Evolutionary conservation across 2,888 invertebrate genomes (phyloP).

Genomic region (Polyommatus icarus): DNA sequence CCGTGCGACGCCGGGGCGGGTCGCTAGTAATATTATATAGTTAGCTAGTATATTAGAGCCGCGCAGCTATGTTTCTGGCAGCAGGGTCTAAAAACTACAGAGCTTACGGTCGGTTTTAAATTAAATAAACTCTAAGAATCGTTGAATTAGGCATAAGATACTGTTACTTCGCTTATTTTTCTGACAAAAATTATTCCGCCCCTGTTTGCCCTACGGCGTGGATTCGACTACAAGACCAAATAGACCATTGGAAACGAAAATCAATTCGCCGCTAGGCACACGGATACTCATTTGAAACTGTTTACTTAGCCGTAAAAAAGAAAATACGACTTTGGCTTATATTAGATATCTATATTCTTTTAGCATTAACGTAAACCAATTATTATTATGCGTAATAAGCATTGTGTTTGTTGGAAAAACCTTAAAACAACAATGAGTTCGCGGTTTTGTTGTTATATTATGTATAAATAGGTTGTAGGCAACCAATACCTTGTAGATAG

Average conservation of each 20-base stretch:
- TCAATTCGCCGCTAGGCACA: neutral
- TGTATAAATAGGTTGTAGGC: no score
- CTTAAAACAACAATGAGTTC: neutral
- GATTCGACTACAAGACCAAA: neutral
- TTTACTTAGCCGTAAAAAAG: neutral
- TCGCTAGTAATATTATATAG: no score
- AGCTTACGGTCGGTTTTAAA: neutral
- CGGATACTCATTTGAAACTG: neutral
- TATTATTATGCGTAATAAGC: neutral
- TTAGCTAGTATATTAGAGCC: no score
- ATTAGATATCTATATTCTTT: neutral
- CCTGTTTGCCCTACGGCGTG: slow-evolving; percentile 7
- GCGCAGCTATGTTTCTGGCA: no score
- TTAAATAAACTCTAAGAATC: neutral
- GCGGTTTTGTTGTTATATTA: neutral
- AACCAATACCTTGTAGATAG: neutral
- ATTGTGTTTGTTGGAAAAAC: neutral
- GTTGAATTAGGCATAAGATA: slow-evolving; percentile 1
- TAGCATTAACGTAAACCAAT: neutral
- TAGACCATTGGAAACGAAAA: slow-evolving; percentile 5
- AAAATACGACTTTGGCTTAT: neutral
- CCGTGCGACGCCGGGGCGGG: no score
- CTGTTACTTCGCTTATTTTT: neutral
- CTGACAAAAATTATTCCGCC: slow-evolving; percentile 1
- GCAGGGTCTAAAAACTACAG: neutral